Evolutionary conservation across 2,797 vertebrate genomes (phyloP), one percentile per base, ranked within the genome.

Genomic region (Rhodeus uyekii): DNA sequence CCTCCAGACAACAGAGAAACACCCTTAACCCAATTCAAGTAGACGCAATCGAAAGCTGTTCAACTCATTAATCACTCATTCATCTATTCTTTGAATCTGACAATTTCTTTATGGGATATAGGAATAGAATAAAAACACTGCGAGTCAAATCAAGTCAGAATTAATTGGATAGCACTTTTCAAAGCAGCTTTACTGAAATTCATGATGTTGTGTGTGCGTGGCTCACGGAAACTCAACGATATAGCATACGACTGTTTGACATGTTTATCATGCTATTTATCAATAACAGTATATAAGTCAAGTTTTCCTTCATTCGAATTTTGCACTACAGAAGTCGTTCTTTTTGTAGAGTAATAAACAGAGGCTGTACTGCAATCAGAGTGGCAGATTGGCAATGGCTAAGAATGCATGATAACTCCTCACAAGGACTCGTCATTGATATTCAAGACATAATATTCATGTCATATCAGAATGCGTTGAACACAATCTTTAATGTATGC

Each of bases 391-490:
- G 92, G 94, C 95, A 93, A 95, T 92, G 89, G 83, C 90, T 91
- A 93, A 92, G 93, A 93, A 91, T 88, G 89, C 90, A 89, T 92
- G 93, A 94, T 94, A 90, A 95, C 94, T 94, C 29, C 69, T 92
- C 91, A 92, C 92, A 94, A 93, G 93, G 92, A 94, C 90, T 88
- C 91, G 89, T 95, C 93, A 93, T 95, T 93, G 93, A 90, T 90
- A 94, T 92, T 93, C 92, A 92, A 91, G 92, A 92, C 92, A 93
- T 93, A 94, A 94, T 93, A 90, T 86, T 90, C 90, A 93, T 91
- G 93, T 93, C 90, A 85, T 90, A 90, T 92, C 90, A 90, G 68
- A 84, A 90, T 90, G 91, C 90, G 87, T 84, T 85, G 90, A 93
- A 93, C 90, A 90, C 90, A 92, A 88, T 89, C 92, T 91, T 92